Percentiles rank a stretch among this genome's conserved stretches.
Evolutionary conservation across 2,797 vertebrate genomes (phyloP).

Genomic region (Sandelia bainsii): DNA sequence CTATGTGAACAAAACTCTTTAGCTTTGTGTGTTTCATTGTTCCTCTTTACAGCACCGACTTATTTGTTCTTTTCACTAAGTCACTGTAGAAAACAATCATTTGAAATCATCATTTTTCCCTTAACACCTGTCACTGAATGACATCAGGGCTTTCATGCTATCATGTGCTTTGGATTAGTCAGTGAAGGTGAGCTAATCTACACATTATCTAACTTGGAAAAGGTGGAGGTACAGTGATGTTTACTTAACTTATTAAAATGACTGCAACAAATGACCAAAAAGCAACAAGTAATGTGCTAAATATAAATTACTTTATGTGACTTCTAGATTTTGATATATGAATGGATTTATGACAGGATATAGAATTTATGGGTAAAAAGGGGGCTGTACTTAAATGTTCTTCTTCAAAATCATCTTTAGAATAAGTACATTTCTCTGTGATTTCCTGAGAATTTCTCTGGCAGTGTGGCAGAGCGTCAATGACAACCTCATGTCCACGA

Average conservation of each 20-base stretch:
- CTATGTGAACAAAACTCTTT: neutral
- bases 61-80: neutral
- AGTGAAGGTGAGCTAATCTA: neutral
- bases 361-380: neutral
- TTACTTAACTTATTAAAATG: neutral
- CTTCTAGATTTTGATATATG: neutral
- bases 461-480: neutral
- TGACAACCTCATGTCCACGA: too few relatives aligned
- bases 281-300: neutral
- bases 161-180: constrained; percentile 3
- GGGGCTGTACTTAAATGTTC: too few relatives aligned
- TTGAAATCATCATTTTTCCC: neutral
- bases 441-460: neutral
- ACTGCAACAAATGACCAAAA: neutral
- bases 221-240: neutral
- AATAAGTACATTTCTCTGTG: neutral
- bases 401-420: neutral
- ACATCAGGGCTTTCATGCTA: neutral
- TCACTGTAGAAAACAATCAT: neutral
- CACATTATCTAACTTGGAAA: neutral
- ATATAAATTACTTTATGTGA: neutral
- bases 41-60: neutral
- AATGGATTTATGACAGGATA: neutral
- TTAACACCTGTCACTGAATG: neutral
- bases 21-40: neutral